These are phyloP conservation scores for Scrobipalpa costella DNA, from an alignment of 2,888 invertebrate species.

Conservation along the genomic window DNA sequence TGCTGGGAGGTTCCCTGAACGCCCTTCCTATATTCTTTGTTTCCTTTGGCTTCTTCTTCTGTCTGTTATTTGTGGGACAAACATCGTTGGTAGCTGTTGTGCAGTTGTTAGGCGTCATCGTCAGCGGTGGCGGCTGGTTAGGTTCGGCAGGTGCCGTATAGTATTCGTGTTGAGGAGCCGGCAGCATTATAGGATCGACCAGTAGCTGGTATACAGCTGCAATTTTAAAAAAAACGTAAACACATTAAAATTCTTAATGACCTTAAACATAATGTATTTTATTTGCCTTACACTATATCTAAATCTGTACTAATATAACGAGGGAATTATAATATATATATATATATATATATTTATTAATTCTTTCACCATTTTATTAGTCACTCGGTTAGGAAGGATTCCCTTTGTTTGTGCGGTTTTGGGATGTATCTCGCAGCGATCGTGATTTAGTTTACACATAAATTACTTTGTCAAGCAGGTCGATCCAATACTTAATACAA, in stretches of 20 bases:
- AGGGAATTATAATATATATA: too few species aligned
- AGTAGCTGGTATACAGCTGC: constrained; percentile 8
- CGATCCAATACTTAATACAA: background rate
- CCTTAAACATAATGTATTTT: too few species aligned
- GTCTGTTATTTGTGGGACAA: background rate
- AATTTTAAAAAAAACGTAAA: background rate
- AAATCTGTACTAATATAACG: too few species aligned
- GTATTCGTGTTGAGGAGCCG: background rate
- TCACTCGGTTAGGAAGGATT: background rate
- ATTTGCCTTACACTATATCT: too few species aligned
- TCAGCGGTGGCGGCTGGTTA: background rate
- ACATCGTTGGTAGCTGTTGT: background rate
- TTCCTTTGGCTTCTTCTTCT: background rate
- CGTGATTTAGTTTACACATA: too few species aligned
- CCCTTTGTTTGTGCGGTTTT: too few species aligned
- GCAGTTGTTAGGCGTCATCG: background rate
- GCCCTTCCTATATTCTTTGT: background rate
- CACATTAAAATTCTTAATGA: background rate
- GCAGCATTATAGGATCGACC: background rate
- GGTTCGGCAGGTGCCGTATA: background rate
- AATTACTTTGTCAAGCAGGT: background rate
- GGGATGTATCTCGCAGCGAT: too few species aligned
- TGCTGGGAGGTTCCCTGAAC: background rate
- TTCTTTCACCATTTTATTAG: background rate
- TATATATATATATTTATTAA: too few species aligned